These are phyloP conservation scores for Tineola bisselliella DNA, from an alignment of 2,888 invertebrate species.

Conservation along the genomic window DNA sequence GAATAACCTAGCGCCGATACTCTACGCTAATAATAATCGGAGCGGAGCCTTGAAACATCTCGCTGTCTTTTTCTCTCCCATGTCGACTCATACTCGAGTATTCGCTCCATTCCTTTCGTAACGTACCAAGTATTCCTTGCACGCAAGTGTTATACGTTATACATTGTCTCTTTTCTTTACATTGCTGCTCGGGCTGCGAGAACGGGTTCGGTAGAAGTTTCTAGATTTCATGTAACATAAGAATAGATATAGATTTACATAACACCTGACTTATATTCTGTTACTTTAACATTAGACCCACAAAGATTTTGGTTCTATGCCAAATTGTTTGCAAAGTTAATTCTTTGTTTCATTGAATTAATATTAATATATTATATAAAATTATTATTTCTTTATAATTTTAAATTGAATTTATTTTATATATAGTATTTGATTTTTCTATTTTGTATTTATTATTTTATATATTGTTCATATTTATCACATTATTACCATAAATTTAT, in stretches of 20 bases:
- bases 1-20: slow-evolving; percentile 68
- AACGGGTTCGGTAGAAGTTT: slow-evolving; percentile 32
- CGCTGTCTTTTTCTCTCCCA: slow-evolving; percentile 51
- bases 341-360: background rate
- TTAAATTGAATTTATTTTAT: too few relatives aligned
- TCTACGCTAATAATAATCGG: slow-evolving; percentile 57
- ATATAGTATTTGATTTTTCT: too few relatives aligned
- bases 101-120: slow-evolving; percentile 4
- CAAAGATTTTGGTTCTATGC: slow-evolving; percentile 21
- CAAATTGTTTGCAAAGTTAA: slow-evolving; percentile 17
- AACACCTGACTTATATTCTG: slow-evolving; percentile 27
- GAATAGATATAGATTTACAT: slow-evolving; percentile 28
- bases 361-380: background rate
- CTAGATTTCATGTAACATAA: slow-evolving; percentile 18
- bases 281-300: slow-evolving; percentile 20
- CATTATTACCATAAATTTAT: too few relatives aligned
- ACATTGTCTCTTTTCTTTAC: slow-evolving; percentile 11
- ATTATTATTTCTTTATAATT: too few relatives aligned
- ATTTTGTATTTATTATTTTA: too few relatives aligned
- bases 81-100: slow-evolving; percentile 25
- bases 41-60: slow-evolving; percentile 49
- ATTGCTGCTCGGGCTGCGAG: slow-evolving; percentile 15
- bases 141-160: background rate
- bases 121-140: background rate
- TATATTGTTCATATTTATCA: too few relatives aligned